Evolutionary conservation across 1,140 invertebrate species (phyloP), one percentile per base, ranked within the genome.

Genomic region (Lordiphosa clarofinis): DNA sequence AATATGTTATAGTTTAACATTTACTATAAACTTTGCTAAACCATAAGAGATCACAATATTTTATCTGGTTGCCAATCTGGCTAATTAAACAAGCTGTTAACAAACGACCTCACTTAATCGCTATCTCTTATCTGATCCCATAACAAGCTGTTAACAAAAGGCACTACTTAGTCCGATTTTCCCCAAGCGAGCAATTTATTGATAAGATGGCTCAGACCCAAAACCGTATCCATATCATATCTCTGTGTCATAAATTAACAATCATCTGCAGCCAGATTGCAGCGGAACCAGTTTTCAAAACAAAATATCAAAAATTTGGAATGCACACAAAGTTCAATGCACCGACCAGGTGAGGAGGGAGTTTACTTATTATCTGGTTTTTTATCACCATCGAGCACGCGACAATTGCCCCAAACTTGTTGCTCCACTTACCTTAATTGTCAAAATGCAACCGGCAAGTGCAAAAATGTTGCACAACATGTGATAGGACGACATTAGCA

Each of bases 401-500:
- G 64, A 67, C 64, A 67, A 19, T 47, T 58, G 31, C 19, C 8
- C 12, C 38, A 42, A 44, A 37, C 57, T 13, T 40, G 43, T 56
- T 60, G 56, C 9, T 63, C 56, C 50, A 84, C 88, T 89, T 90
- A 95, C 94, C 92, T 94, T 94, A 56, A 94, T 91, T 7, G 94
- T 94, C 12, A 93, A 90, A 33, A 96, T 92, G 81, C 94, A 94
- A 7, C 94, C 94, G 8, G 91, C 84, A 6, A 96, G 90, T 6
- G 94, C 93, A 21, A 95, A 90, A 42, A 95, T 92, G 76, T 95
- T 96, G 88, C 95, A 96, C 4, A 97, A 91, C 89, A 95, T 94
- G 88, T 96, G 95, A 90, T 96, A 96, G 4, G 95, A 93, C 82
- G 96, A 95, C 56, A 96, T 92, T 10, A 96, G 92, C 1, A 97